Evolutionary conservation across 2,797 vertebrate species (phyloP).

Genomic region (Hirundo rustica): DNA sequence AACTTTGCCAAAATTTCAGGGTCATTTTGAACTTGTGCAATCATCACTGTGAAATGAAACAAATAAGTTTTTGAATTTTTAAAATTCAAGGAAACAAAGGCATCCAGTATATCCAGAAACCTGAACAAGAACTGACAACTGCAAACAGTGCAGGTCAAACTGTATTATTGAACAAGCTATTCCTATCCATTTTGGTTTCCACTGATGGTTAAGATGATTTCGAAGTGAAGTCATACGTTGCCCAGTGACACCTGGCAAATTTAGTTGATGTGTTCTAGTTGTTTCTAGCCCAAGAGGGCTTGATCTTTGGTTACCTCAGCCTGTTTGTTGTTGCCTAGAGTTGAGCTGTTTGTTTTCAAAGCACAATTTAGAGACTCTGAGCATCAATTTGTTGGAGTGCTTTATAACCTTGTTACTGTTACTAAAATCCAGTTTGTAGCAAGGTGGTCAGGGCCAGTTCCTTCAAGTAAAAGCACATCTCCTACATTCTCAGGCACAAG

Average conservation of each 20-base stretch:
- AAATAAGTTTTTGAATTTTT: neutral
- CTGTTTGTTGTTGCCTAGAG: neutral
- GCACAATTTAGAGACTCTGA: neutral
- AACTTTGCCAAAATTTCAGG: neutral
- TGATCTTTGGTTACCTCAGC: slow-evolving; percentile 3
- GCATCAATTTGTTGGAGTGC: neutral
- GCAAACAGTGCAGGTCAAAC: neutral
- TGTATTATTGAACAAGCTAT: neutral
- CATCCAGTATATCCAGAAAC: neutral
- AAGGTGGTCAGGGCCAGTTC: neutral
- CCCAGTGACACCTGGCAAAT: neutral
- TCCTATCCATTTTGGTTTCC: neutral
- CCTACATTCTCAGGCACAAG: neutral
- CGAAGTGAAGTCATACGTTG: neutral
- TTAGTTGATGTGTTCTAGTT: neutral
- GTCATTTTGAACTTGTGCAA: neutral
- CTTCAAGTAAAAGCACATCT: neutral
- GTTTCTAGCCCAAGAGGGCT: neutral
- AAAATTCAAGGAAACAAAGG: neutral
- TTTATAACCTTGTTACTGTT: neutral
- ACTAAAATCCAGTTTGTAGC: neutral
- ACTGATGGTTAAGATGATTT: neutral
- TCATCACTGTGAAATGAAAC: neutral
- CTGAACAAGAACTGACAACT: neutral
- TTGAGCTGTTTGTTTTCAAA: neutral